Base-by-base conservation (phyloP, 2,888 invertebrate genomes). In the Polyommatus iphigenia region DNA sequence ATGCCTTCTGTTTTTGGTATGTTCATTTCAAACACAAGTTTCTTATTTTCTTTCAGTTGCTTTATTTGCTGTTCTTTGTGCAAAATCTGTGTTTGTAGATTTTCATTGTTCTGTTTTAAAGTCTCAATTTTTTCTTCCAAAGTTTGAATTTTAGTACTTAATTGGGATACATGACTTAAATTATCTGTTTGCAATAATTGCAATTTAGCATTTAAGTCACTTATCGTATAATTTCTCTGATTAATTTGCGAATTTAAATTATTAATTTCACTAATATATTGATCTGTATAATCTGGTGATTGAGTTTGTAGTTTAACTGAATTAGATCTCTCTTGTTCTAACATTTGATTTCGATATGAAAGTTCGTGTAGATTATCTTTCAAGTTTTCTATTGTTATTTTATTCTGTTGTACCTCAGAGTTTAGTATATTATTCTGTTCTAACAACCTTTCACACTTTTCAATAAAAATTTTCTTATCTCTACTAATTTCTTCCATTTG, bases 261-360 rank as follows among this genome's bases (percentile, higher is more conserved):
- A 82, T 95, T 95, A 82, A 95, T 95, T 88, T 96, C 95, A 82
- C 86, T 93, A 81, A 94, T 88, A 81, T 93, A 94, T 81, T 93
- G 93, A 79, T 93, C 93, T 8, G 94, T 93, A 82, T 93, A 94
- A 85, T 94, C 93, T 13, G 94, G 87, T 2, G 83, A 29, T 76
- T 81, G 77, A 71, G 71, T 78, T 71, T 85, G 83, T 72, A 87
- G 84, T 80, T 82, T 83, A 29, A 82, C 81, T 29, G 83, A 81
- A 62, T 83, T 20, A 29, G 75, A 50, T 50, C 29, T 82, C 81
- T 87, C 90, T 76, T 88, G 87, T 67, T 84, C 78, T 57, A 93
- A 80, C 76, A 89, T 87, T 79, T 89, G 87, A 82, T 94, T 93
- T 77, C 89, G 82, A 84, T 82, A 84, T 79, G 86, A 86, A 4